Percentiles rank a stretch among this genome's conserved stretches.
Evolutionary conservation across 2,888 invertebrate genomes (phyloP).

Genomic region (Tryphoninae sp.): DNA sequence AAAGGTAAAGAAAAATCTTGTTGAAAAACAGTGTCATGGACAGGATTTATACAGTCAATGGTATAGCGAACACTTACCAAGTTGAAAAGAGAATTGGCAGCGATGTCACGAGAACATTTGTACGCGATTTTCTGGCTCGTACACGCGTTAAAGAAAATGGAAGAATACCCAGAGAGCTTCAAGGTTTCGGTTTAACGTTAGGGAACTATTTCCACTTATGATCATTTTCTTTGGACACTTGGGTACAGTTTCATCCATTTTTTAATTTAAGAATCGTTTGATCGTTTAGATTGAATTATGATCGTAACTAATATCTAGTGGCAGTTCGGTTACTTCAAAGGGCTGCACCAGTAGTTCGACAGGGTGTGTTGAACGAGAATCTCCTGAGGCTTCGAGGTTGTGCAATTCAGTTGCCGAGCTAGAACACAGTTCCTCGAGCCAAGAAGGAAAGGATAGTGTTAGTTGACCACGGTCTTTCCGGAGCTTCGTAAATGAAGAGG

Average conservation of each 20-base stretch:
- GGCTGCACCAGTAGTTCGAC: neutral
- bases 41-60: slow-evolving; percentile 2
- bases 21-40: neutral
- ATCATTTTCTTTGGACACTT: neutral
- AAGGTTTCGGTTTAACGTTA: slow-evolving; percentile 44
- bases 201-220: neutral
- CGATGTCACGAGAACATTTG: slow-evolving; percentile 49
- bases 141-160: slow-evolving; percentile 28
- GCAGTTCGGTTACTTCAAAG: neutral
- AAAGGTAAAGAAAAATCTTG: neutral
- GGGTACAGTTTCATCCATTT: neutral
- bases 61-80: slow-evolving; percentile 25
- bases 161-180: slow-evolving; percentile 19
- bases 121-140: slow-evolving; percentile 49
- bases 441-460: neutral
- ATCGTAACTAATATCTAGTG: neutral
- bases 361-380: neutral
- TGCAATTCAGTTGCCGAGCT: neutral
- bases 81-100: slow-evolving; percentile 49
- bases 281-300: neutral
- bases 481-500: slow-evolving; percentile 42
- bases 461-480: slow-evolving; percentile 50
- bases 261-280: neutral
- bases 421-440: slow-evolving; percentile 11
- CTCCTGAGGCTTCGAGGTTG: neutral